Evolutionary conservation across 2,888 invertebrate genomes (phyloP).

Genomic region (Sylvicola cinctus): DNA sequence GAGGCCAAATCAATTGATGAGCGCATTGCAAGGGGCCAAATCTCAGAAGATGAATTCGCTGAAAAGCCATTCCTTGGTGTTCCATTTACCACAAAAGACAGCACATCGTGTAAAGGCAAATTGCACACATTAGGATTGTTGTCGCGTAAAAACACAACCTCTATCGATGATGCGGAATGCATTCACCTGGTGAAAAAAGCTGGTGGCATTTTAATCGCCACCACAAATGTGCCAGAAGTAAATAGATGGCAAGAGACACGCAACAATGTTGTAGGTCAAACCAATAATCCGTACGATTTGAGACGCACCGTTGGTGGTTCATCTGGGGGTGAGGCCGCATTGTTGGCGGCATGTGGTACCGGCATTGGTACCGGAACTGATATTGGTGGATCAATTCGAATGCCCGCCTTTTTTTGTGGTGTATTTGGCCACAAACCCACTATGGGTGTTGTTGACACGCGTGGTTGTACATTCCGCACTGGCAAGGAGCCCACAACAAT

Average conservation of each 20-base stretch:
- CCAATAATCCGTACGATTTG: constrained; percentile 78
- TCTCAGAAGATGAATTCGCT: constrained; percentile 39
- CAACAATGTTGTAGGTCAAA: constrained; percentile 74
- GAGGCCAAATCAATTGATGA: constrained; percentile 58
- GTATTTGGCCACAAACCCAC: constrained; percentile 68
- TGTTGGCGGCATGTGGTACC: constrained; percentile 57
- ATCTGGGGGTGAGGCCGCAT: constrained; percentile 68
- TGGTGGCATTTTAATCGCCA: constrained; percentile 70
- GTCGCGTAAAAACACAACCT: constrained; percentile 36
- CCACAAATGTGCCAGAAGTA: constrained; percentile 85
- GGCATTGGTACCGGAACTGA: constrained; percentile 68
- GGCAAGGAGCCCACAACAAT: constrained; percentile 51
- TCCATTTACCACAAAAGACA: constrained; percentile 84
- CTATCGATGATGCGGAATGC: constrained; percentile 57
- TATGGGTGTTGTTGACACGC: constrained; percentile 32
- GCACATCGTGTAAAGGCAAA: constrained; percentile 56
- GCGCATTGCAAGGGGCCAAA: constrained; percentile 33
- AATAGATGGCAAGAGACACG: constrained; percentile 85
- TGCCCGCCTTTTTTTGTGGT: constrained; percentile 73
- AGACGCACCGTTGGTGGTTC: constrained; percentile 79
- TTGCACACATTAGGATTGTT: constrained; percentile 45
- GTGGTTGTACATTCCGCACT: constrained; percentile 46
- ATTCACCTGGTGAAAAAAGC: constrained; percentile 50
- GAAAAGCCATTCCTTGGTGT: constrained; percentile 69
- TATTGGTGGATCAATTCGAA: constrained; percentile 90